Evolutionary conservation across 2,888 invertebrate species (phyloP).

Genomic region (Gryllus longicercus): DNA sequence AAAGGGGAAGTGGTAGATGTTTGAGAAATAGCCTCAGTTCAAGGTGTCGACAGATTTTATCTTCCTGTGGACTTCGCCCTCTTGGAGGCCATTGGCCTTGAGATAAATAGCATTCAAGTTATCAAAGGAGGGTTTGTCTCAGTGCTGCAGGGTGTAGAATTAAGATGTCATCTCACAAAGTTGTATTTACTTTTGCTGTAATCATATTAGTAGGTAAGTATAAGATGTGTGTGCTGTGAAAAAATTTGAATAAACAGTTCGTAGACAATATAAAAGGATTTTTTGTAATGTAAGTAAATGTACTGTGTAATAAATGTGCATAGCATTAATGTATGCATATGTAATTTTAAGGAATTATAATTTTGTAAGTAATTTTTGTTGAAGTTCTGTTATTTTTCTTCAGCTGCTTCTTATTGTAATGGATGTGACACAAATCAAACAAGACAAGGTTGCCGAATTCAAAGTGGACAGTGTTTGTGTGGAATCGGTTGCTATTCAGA

Average conservation of each 20-base stretch:
- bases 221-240: too few relatives aligned
- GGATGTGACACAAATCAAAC: constrained; percentile 57
- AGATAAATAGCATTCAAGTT: not conserved
- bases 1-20: not conserved
- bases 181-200: not conserved
- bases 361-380: too few relatives aligned
- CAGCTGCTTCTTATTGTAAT: not conserved
- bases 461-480: constrained; percentile 59
- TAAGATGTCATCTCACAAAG: not conserved
- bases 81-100: constrained; percentile 2
- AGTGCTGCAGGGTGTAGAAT: not conserved
- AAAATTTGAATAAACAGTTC: too few relatives aligned
- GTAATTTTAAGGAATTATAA: too few relatives aligned
- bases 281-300: not conserved
- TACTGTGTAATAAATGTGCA: too few relatives aligned
- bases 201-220: not conserved
- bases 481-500: constrained; percentile 65
- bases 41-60: constrained; percentile 6
- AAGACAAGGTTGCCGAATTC: constrained; percentile 63
- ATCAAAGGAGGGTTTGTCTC: not conserved
- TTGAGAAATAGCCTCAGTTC: not conserved
- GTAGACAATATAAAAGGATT: not conserved
- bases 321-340: too few relatives aligned
- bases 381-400: not conserved
- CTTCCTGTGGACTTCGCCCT: not conserved